A percentile compares a stretch with the other conserved stretches of the same genome.
Conservation (phyloP, 2,888 invertebrate species). For the Drosophila borealis region DNA sequence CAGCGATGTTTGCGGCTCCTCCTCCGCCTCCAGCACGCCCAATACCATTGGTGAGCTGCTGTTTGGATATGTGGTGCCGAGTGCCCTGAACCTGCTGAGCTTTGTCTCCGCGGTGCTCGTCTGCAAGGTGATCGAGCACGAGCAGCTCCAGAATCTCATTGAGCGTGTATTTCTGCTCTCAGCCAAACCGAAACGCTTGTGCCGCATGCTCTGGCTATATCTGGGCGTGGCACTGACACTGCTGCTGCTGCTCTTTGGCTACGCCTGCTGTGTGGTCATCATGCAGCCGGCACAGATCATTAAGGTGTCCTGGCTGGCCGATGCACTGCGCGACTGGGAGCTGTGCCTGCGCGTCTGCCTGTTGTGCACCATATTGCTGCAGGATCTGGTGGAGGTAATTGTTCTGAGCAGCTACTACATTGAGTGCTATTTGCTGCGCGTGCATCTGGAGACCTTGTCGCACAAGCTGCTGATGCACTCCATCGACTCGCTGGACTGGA, state of each 20-base stretch:
- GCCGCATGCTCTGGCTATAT: conserved; percentile 90
- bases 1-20: conserved; percentile 42
- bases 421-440: conserved; percentile 91
- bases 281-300: conserved; percentile 77
- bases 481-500: conserved; percentile 91
- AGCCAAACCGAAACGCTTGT: conserved; percentile 89
- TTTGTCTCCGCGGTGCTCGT: conserved; percentile 91
- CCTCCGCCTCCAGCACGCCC: conserved; percentile 41
- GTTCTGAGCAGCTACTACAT: conserved; percentile 93
- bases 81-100: conserved; percentile 89
- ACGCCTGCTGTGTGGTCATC: conserved; percentile 86
- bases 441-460: conserved; percentile 90
- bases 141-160: conserved; percentile 93
- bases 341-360: conserved; percentile 85
- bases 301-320: conserved; percentile 69
- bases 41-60: conserved; percentile 88
- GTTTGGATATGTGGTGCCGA: conserved; percentile 91
- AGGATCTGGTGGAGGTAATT: conserved; percentile 93
- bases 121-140: conserved; percentile 91
- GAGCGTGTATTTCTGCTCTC: conserved; percentile 92
- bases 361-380: conserved; percentile 89
- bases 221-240: conserved; percentile 89
- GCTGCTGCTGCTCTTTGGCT: conserved; percentile 89
- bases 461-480: conserved; percentile 90
- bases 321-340: conserved; percentile 66